Percentiles rank a stretch among this genome's conserved stretches.
Evolutionary conservation across 2,113 vertebrate genomes (phyloP).

Genomic region (Sinocyclocheilus grahami): DNA sequence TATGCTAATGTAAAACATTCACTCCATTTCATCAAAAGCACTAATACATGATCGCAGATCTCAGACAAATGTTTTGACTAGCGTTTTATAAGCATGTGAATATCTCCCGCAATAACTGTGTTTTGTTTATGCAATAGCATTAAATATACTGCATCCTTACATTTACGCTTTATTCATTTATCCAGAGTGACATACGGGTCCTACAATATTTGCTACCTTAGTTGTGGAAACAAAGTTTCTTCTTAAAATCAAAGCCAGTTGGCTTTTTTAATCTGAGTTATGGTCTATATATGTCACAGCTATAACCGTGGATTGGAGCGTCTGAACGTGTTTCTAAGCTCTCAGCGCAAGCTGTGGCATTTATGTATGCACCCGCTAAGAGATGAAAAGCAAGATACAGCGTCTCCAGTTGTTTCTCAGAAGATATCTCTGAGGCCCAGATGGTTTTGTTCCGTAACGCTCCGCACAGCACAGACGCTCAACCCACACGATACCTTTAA

Average conservation of each 20-base stretch:
- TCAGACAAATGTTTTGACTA: background rate
- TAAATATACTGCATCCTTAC: constrained; percentile 8
- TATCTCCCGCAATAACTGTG: constrained; percentile 21
- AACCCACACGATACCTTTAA: constrained; percentile 32
- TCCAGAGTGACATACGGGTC: background rate
- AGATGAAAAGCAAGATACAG: constrained; percentile 47
- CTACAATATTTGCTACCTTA: constrained; percentile 19
- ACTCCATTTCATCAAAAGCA: background rate
- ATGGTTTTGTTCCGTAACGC: constrained; percentile 35
- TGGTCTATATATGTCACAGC: background rate
- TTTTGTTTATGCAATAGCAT: background rate
- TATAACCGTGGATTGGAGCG: background rate
- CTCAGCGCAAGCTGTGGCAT: constrained; percentile 7
- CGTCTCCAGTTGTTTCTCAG: constrained; percentile 33
- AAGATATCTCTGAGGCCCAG: constrained; percentile 39
- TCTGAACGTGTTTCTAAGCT: constrained; percentile 23
- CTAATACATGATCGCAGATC: background rate
- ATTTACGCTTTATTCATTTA: background rate
- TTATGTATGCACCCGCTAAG: background rate
- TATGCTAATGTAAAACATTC: constrained; percentile 36
- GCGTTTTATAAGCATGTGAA: constrained; percentile 3
- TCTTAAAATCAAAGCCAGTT: constrained; percentile 27
- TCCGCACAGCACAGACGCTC: constrained; percentile 12
- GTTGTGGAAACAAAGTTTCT: background rate
- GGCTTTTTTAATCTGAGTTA: background rate